Evolutionary conservation across 37 sponge, comb jelly and placozoan species (phyloP), one percentile per base, ranked within the genome.

Genomic region (Petrosia ficiformis): DNA sequence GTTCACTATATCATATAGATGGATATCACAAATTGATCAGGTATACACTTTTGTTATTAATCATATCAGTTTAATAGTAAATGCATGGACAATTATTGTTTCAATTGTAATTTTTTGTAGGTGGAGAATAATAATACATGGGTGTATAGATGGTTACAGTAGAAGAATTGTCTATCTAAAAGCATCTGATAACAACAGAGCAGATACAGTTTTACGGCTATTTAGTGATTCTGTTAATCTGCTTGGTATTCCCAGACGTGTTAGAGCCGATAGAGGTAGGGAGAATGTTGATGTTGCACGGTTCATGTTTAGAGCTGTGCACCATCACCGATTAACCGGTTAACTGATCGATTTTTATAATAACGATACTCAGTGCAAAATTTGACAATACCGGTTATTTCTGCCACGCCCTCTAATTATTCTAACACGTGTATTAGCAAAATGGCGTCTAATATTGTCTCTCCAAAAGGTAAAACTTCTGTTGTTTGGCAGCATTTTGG

Each of bases 61-160:
- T 48, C 14, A 14, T 48, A 48, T 48, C 54, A 8, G 14, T 14
- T 14, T 19, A 19, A n/a, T n/a, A n/a, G n/a, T n/a, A n/a, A n/a
- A n/a, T n/a, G n/a, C n/a, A n/a, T n/a, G n/a, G n/a, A n/a, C n/a
- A n/a, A n/a, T n/a, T n/a, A n/a, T n/a, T n/a, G n/a, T n/a, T n/a
- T n/a, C n/a, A n/a, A 48, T 14, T 14, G 8, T 48, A 48, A 19
- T 48, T 19, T 48, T 48, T 8, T 48, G 14, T 48, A 80, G 88
- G 68, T 87, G 88, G 88, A 33, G 73, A 58, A 67, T 84, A 48
- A 65, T 84, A 26, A 63, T 87, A 42, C 88, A 87, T 71, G 88
- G 82, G 24, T 44, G 78, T 14, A 76, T 81, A 40, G 88, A 87
- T 76, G 82, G 88, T 11, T 82, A 73, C 59, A 77, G 73, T 24